These are phyloP conservation scores for Hydraecia micacea DNA, from an alignment of 2,888 invertebrate genomes.

Conservation along the genomic window DNA sequence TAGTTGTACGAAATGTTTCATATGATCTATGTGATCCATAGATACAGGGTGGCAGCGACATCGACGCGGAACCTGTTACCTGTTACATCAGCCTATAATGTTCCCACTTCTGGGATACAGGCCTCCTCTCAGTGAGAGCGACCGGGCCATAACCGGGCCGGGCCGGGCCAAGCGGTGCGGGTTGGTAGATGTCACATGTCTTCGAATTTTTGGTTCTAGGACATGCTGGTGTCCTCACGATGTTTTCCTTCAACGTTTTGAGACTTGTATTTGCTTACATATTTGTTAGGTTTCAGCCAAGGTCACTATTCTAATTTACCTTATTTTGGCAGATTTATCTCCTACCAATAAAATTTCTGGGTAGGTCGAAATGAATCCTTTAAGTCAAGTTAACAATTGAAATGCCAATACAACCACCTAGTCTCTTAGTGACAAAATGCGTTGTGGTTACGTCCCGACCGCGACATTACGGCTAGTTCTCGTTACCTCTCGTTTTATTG, in stretches of 20 bases:
- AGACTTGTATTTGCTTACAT: neutral
- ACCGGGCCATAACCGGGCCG: too few relatives aligned
- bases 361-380: neutral
- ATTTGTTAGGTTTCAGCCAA: neutral
- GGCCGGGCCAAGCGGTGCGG: too few relatives aligned
- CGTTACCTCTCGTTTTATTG: conserved; percentile 82
- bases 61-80: too few relatives aligned
- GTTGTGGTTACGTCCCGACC: conserved; percentile 69
- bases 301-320: neutral
- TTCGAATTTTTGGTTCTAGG: too few relatives aligned
- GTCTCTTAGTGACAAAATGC: conserved; percentile 49
- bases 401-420: conserved; percentile 20
- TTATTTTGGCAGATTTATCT: neutral
- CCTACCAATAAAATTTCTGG: neutral
- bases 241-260: too few relatives aligned
- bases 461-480: conserved; percentile 71
- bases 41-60: too few relatives aligned
- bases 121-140: too few relatives aligned
- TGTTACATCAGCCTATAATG: too few relatives aligned
- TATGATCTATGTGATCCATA: neutral
- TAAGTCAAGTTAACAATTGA: conserved; percentile 25
- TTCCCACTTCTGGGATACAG: too few relatives aligned
- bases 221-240: too few relatives aligned
- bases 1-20: neutral
- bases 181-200: too few relatives aligned